Conservation (phyloP, 2,113 vertebrate genomes). For the Sterrhoptilus dennistouni region DNA sequence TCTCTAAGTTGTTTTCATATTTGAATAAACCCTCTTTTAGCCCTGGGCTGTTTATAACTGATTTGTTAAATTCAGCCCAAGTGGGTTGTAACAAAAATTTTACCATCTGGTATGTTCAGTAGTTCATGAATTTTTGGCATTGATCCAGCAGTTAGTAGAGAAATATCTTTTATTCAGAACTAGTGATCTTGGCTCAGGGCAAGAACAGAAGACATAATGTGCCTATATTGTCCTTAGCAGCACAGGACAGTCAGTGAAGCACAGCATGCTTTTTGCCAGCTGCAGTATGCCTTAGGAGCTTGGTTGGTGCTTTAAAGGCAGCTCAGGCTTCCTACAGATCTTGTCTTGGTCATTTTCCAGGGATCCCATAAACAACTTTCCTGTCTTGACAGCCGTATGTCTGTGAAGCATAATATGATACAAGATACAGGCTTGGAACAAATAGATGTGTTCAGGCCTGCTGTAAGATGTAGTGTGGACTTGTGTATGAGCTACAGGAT, state of each 20-base stretch:
- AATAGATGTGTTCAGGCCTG: background rate
- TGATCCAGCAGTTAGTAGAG: background rate
- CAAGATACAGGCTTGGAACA: background rate
- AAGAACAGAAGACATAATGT: background rate
- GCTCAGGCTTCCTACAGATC: background rate
- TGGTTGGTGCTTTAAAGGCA: background rate
- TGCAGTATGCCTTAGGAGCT: background rate
- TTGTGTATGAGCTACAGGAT: background rate
- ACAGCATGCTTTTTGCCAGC: background rate
- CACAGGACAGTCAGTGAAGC: background rate
- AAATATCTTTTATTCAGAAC: conserved; percentile 5
- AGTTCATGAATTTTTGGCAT: conserved; percentile 17
- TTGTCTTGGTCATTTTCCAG: background rate
- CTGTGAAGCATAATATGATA: background rate
- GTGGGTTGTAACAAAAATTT: conserved; percentile 2
- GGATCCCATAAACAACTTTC: background rate
- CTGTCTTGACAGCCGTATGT: background rate
- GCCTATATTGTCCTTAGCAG: background rate
- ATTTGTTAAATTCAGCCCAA: conserved; percentile 23
- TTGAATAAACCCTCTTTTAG: conserved; percentile 6
- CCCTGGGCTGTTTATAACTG: conserved; percentile 23
- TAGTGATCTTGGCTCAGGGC: background rate
- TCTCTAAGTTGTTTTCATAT: background rate
- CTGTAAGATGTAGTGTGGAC: background rate
- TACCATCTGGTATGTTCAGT: conserved; percentile 35